Base-by-base conservation (phyloP, 2,888 invertebrate species). In the Conomelus anceps region DNA sequence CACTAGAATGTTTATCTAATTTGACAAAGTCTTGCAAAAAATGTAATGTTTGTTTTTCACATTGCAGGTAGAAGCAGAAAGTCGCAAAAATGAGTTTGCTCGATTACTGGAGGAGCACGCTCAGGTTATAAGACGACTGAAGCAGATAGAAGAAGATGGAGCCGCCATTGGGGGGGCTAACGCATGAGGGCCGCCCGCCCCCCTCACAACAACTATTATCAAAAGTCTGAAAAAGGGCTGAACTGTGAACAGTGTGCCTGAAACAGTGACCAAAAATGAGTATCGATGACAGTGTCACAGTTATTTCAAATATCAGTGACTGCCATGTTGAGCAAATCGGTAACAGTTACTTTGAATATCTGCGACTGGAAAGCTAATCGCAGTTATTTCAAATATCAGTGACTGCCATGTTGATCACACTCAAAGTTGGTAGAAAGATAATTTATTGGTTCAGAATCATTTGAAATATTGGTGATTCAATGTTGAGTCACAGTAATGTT, bases 41-140 rank as follows among this genome's bases (percentile, higher is more conserved):
- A n/a, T n/a, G n/a, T n/a, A n/a, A n/a, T n/a, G n/a, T n/a, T 23
- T 88, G 22, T 24, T 17, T 87, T 41, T 26, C 26, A 22, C 4
- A n/a, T 87, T 84, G 11, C 92, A 93, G 92, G 93, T 93, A 85
- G 93, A 93, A 90, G 93, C 93, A 7, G 93, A 93, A 91, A 93
- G 93, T 41, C 92, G 93, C 87, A 92, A 93, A 89, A 93, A 92
- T 89, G 93, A 93, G 90, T 93, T 93, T 91, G 93, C 93, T 24
- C 92, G 93, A 90, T 92, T 93, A 22, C 91, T 93, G 34, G 93
- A 93, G 90, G 93, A 93, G 90, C 93, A 93, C 91, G 93, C 93
- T 34, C 93, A 93, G 91, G 93, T 93, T 22, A 93, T 93, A 29
- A 92, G 93, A 88, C 93, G 93, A 91, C 91, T 93, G 91, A 93